Percentiles rank a stretch among this genome's conserved stretches.
Evolutionary conservation across 2,888 invertebrate genomes (phyloP).

Genomic region (Exocentrus adspersus): DNA sequence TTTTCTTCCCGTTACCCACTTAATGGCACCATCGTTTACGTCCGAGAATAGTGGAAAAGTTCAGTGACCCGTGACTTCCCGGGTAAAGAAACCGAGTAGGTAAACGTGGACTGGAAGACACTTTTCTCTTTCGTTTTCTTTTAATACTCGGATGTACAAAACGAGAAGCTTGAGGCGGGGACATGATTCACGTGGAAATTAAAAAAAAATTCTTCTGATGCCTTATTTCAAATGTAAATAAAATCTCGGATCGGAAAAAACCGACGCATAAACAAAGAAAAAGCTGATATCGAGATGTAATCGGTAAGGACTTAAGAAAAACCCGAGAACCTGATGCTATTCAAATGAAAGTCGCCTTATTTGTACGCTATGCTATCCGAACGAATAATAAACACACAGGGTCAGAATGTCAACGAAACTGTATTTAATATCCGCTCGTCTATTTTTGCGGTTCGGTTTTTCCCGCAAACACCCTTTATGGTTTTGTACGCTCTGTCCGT

Average conservation of each 20-base stretch:
- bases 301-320: too few species aligned
- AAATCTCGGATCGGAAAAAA: neutral
- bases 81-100: constrained; percentile 17
- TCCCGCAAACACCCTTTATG: constrained; percentile 34
- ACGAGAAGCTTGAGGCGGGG: constrained; percentile 9
- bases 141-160: constrained; percentile 12
- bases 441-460: constrained; percentile 44
- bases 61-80: constrained; percentile 19
- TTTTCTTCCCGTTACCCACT: constrained; percentile 13
- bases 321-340: too few species aligned
- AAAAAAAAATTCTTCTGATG: constrained; percentile 47
- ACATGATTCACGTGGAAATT: constrained; percentile 35
- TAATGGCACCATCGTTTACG: constrained; percentile 10
- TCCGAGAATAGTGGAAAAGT: constrained; percentile 14
- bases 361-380: too few species aligned
- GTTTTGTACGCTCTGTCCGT: constrained; percentile 13
- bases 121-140: constrained; percentile 17
- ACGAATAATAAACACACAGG: too few species aligned
- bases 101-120: too few species aligned
- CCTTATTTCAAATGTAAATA: constrained; percentile 43
- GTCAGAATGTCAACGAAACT: too few species aligned
- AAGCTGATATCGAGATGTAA: neutral
- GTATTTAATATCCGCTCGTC: neutral
- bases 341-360: too few species aligned
- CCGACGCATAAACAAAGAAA: neutral